Evolutionary conservation across 1,140 invertebrate genomes (phyloP).

Genomic region (Gyrodactylus bullatarudis): DNA sequence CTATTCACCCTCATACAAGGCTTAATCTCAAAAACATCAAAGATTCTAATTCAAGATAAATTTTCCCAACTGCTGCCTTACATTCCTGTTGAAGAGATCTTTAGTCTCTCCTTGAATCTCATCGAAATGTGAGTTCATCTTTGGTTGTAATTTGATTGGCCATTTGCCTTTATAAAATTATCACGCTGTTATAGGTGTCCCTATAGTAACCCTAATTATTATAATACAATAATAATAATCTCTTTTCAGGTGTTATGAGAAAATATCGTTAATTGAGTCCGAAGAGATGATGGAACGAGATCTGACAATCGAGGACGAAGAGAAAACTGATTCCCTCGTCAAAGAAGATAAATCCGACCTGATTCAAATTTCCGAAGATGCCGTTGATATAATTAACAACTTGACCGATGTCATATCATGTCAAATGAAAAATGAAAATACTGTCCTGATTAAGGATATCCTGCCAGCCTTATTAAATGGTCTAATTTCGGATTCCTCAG

Average conservation of each 20-base stretch:
- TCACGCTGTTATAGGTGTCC: too few species aligned
- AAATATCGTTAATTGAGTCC: not conserved
- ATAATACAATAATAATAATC: not conserved
- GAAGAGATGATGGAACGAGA: not conserved
- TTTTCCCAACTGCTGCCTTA: not conserved
- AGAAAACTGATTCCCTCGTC: too few species aligned
- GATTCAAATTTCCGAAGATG: not conserved
- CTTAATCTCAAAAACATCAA: not conserved
- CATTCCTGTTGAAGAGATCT: not conserved
- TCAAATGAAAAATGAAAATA: not conserved
- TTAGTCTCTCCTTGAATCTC: not conserved
- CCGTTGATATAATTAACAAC: not conserved
- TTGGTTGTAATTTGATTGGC: too few species aligned
- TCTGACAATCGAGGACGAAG: not conserved
- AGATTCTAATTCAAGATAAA: not conserved
- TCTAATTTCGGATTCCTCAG: not conserved
- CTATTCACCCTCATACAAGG: not conserved
- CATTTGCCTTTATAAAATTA: too few species aligned
- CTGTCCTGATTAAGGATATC: not conserved
- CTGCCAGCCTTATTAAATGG: not conserved
- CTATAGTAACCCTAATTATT: too few species aligned
- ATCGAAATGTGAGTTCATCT: not conserved
- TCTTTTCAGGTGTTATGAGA: not conserved
- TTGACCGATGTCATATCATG: not conserved
- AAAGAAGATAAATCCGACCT: not conserved